A percentile compares a stretch with the other conserved stretches of the same genome.
Evolutionary conservation across 2,797 vertebrate species (phyloP).

Genomic region (Borostomias antarcticus): DNA sequence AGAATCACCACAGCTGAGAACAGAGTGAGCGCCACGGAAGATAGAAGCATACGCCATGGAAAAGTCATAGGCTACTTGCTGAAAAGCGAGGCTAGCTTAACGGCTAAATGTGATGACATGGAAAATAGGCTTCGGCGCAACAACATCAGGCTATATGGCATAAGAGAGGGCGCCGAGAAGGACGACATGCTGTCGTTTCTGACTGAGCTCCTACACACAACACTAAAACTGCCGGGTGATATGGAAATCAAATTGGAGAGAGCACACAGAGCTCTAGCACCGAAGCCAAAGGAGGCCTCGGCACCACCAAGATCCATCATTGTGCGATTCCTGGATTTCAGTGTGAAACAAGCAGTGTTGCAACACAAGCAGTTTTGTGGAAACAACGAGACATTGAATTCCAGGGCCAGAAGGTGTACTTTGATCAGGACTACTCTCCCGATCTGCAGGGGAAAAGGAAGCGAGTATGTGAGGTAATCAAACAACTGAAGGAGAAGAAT

Average conservation of each 20-base stretch:
- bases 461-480: too few species aligned
- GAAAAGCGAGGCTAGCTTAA: too few species aligned
- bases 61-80: too few species aligned
- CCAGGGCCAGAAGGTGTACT: not conserved
- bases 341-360: too few species aligned
- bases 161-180: not conserved
- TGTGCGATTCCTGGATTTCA: not conserved
- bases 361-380: too few species aligned
- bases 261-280: not conserved
- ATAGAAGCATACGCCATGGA: too few species aligned
- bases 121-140: not conserved
- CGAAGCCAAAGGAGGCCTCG: not conserved
- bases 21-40: too few species aligned
- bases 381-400: not conserved
- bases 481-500: too few species aligned
- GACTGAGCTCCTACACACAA: not conserved
- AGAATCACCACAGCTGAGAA: too few species aligned
- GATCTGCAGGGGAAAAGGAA: too few species aligned
- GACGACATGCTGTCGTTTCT: not conserved
- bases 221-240: not conserved
- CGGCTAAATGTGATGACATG: not conserved
- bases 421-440: slow-evolving; percentile 24
- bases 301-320: slow-evolving; percentile 5
- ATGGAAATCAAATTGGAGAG: not conserved
- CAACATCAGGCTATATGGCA: not conserved